Evolutionary conservation across 2,113 vertebrate genomes (phyloP).

Genomic region (Apus apus): DNA sequence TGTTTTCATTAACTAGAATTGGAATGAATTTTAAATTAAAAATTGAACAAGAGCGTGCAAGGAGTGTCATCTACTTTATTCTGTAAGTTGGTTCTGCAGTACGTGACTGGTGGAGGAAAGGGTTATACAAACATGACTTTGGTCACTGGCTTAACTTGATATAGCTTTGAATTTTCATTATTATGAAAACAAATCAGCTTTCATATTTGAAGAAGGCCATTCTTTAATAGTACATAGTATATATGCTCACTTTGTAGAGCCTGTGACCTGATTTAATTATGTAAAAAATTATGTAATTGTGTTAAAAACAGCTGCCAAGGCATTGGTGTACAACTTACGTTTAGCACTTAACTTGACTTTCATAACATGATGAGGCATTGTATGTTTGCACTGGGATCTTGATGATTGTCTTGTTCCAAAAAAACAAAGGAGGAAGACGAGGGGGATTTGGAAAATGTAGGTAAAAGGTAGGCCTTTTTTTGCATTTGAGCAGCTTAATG

Average conservation of each 20-base stretch:
- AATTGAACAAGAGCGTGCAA: neutral
- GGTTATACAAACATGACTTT: neutral
- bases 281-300: neutral
- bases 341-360: neutral
- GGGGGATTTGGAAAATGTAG: neutral
- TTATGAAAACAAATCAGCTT: neutral
- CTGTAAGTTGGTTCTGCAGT: neutral
- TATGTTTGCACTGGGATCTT: neutral
- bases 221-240: neutral
- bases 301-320: neutral
- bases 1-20: neutral
- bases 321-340: neutral
- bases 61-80: neutral
- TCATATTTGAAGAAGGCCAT: neutral
- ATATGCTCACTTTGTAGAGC: neutral
- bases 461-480: neutral
- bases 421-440: neutral
- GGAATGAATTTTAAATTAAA: neutral
- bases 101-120: fast-evolving
- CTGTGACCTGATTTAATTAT: neutral
- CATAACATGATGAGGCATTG: neutral
- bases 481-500: neutral
- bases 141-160: neutral
- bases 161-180: neutral
- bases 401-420: neutral